phyloP scores from a whole-genome alignment of 2,113 vertebrate genomes.

The Octodon degus region DNA sequence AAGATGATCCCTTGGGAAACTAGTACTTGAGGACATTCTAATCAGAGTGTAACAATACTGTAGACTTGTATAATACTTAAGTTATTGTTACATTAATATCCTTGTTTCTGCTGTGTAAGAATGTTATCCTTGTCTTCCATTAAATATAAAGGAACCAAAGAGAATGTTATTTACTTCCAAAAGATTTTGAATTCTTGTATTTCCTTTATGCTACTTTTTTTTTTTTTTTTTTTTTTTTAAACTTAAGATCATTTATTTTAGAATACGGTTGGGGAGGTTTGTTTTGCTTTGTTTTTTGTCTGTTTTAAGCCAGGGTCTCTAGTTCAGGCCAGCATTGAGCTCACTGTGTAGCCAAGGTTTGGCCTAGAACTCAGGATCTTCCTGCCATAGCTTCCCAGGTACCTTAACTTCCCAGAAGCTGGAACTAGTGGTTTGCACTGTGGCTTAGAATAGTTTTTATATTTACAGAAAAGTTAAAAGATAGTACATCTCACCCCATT shows the following conservation, averaged over 20 bases:
- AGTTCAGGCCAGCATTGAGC: background rate
- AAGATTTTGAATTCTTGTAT: conserved; percentile 34
- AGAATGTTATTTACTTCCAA: conserved; percentile 35
- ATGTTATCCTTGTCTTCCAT: conserved; percentile 22
- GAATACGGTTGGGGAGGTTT: background rate
- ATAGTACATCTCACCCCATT: background rate
- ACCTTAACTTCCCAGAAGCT: background rate
- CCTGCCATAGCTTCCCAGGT: background rate
- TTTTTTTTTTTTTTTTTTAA: background rate
- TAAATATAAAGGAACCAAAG: conserved; percentile 23
- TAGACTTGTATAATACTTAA: background rate
- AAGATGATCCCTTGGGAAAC: conserved; percentile 38
- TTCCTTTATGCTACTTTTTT: conserved; percentile 1
- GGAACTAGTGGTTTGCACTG: background rate
- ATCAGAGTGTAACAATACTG: background rate
- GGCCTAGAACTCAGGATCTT: background rate
- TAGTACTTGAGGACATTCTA: conserved; percentile 39
- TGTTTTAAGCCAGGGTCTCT: background rate
- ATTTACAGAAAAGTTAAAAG: conserved; percentile 46
- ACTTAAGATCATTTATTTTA: conserved; percentile 18
- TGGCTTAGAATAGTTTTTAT: conserved; percentile 41
- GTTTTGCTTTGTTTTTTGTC: background rate
- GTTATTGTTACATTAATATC: conserved; percentile 22
- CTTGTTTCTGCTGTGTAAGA: background rate
- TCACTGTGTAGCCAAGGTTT: background rate